Conservation (phyloP, 2,113 vertebrate species). For the Prinia subflava region DNA sequence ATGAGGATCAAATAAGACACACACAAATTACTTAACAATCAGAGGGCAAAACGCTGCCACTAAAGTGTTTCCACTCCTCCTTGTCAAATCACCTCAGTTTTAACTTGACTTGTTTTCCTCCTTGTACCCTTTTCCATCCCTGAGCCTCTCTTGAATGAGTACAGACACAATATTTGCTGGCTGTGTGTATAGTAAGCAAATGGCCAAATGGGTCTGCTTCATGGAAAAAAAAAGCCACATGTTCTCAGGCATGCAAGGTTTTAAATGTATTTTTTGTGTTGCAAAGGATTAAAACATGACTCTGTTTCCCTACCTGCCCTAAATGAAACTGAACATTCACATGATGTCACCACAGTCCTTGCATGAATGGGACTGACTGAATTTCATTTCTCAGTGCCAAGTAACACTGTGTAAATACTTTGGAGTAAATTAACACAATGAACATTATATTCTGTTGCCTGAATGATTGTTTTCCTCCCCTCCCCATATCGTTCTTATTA, state of each 20-base stretch:
- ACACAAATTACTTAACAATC: not conserved
- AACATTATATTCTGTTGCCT: not conserved
- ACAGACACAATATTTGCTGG: not conserved
- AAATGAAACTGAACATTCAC: not conserved
- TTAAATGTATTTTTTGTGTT: not conserved
- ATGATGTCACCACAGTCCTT: not conserved
- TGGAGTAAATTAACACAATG: slow-evolving; percentile 33
- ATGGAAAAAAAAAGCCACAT: not conserved
- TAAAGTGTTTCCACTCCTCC: not conserved
- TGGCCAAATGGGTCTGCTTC: not conserved
- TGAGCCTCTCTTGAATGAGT: not conserved
- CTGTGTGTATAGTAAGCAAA: not conserved
- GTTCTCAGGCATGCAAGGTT: not conserved
- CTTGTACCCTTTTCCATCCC: not conserved
- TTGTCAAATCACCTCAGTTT: not conserved
- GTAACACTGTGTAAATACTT: not conserved
- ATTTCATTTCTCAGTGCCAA: slow-evolving; percentile 4
- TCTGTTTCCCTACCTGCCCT: not conserved
- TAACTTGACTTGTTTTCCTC: not conserved
- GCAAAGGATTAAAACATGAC: not conserved
- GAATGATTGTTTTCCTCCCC: slow-evolving; percentile 28
- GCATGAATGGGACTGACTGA: not conserved
- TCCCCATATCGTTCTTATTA: not conserved
- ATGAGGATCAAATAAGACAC: not conserved
- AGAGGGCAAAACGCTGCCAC: not conserved